These are phyloP conservation scores for Myotis planiceps DNA, from an alignment of 2,797 vertebrate species.

Conservation along the genomic window DNA sequence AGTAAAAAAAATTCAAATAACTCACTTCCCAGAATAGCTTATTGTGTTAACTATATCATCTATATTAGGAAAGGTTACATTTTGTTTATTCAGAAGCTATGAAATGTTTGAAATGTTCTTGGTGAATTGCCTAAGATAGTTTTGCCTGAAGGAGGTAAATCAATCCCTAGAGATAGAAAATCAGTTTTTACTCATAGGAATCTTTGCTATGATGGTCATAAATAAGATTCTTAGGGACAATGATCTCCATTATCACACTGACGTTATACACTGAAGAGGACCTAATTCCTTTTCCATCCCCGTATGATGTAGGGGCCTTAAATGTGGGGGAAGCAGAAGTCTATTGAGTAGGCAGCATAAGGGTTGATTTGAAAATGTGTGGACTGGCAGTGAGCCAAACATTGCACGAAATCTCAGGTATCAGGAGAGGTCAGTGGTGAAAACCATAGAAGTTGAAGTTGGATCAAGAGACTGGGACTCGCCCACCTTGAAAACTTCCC, in stretches of 20 bases:
- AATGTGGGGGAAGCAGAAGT: not conserved
- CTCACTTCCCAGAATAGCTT: conserved; percentile 43
- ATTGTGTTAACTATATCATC: not conserved
- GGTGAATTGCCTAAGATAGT: not conserved
- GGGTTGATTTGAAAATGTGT: not conserved
- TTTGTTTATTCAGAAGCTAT: not conserved
- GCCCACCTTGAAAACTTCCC: not conserved
- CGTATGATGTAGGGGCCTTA: not conserved
- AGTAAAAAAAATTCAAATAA: conserved; percentile 72
- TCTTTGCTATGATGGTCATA: not conserved
- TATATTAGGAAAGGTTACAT: not conserved
- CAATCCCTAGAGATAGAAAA: conserved; percentile 27
- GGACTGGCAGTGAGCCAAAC: not conserved
- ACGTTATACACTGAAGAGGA: not conserved
- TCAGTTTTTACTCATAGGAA: not conserved
- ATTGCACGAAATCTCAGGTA: not conserved
- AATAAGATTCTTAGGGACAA: not conserved
- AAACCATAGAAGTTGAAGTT: not conserved
- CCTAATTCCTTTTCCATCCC: not conserved
- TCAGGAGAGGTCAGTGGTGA: not conserved
- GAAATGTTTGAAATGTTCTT: not conserved
- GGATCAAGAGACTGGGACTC: not conserved
- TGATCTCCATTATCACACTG: not conserved
- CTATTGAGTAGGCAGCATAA: not conserved
- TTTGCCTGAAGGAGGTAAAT: conserved; percentile 26